Base-by-base conservation (phyloP, 53 echinoderm and acorn worm genomes). In the Actinopyga echinites region DNA sequence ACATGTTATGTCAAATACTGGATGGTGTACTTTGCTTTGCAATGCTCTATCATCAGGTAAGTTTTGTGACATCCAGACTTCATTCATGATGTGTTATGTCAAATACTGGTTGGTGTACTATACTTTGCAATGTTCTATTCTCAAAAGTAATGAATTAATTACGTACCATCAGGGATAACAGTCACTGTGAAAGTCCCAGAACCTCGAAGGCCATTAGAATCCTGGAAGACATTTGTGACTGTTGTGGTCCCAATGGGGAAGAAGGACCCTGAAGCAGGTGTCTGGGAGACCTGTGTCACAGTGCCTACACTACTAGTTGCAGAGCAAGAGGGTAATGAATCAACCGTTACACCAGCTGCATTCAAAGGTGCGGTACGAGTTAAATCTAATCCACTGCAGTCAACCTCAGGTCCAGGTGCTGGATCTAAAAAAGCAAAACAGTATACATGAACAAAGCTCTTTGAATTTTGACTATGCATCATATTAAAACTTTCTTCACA, bases 381-480 rank as follows among this genome's bases (percentile, higher is more conserved):
- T 21, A 75, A 2, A 30, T 75, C 77, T 9, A 22, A 19, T 26
- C 77, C 77, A 30, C 56, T 75, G 49, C 77, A 75, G 43, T 75
- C 56, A 29, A 75, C 33, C 19, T 53, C 56, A 26, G 77, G 77
- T 8, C 29, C 52, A 20, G 52, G 21, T 11, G 15, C 20, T 40
- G 45, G 54, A 30, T 4, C 75, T 75, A 30, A 62, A 21, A 62
- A 25, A 30, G 22, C 17, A 49, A 49, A 49, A 49, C 49, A 49
- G 17, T 13, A 49, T 0, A 49, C 12, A 1, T 49, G 49, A 49
- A 49, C 49, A 49, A 13, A 40, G 37, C 37, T 7, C 37, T 40
- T 8, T 40, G 40, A 6, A 40, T 8, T 40, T 40, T 40, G 40
- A 40, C 4, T 40, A 8, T 40, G 40, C 40, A n/a, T n/a, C 40